Evolutionary conservation across 2,888 invertebrate genomes (phyloP), one percentile per base, ranked within the genome.

Genomic region (Nymphalis c-album): DNA sequence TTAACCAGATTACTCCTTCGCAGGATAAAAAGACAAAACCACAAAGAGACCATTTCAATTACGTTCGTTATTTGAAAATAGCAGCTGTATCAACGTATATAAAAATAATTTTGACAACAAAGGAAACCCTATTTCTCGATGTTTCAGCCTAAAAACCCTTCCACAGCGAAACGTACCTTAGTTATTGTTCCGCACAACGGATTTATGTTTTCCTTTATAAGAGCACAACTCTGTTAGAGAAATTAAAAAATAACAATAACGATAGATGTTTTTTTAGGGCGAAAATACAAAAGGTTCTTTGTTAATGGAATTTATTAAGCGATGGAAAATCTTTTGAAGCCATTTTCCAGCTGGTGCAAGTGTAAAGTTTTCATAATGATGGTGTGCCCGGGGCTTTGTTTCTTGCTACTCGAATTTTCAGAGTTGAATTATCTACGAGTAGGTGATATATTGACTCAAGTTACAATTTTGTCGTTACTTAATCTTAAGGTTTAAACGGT

Each of bases 51-150:
- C 51, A 26, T 51, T 51, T 51, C 51, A 51, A 51, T 51, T 51
- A 51, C 26, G 51, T 51, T 51, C 51, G 26, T 51, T 51, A 51
- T 51, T 51, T 7, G 51, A 26, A 22, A 51, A 51, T 22, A 51
- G 20, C 18, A 51, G 10, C 22, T 17, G 51, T 26, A 53, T 51
- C 6, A 62, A 62, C 45, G n/a, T 31, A 47, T 73, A 75, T 74
- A 77, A 77, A 79, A 77, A 73, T 76, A 77, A 75, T 78, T 78
- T 75, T 73, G 73, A 75, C 74, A 77, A 80, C 78, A 80, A 81
- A 79, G 76, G 20, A 55, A 57, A 55, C 47, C 75, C 72, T 75
- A 76, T 75, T 78, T 50, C 50, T 70, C 71, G 74, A 76, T 78
- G 51, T 51, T 20, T 80, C 74, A 76, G 74, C 72, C 74, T 70